Base-by-base conservation (phyloP, 2,797 vertebrate species). In the Halcyon smyrnensis region DNA sequence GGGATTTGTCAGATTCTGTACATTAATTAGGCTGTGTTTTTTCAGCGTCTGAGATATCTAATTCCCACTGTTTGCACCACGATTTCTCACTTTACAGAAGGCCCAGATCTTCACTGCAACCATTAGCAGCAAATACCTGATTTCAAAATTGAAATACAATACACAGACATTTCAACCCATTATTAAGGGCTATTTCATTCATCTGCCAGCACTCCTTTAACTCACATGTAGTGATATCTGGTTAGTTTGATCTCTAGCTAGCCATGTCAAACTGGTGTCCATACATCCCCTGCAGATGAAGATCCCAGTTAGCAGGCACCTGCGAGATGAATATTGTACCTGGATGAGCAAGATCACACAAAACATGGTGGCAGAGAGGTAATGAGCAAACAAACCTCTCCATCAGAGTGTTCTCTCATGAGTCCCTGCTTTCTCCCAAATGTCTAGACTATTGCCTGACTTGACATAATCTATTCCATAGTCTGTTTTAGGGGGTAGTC, bases 401-500 rank as follows among this genome's bases (percentile, higher is more conserved):
- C 0, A 0, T 10, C 63, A 65, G n/a, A 6, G 4, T 65, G 8
- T 77, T 73, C 34, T 54, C 13, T 78, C 24, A 4, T 12, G 39
- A 86, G 41, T 28, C 46, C 4, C 0, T 82, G 67, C 59, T 90
- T 86, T 88, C 83, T 93, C 80, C 34, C 45, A 65, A 14, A 73
- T 0, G 4, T 79, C 83, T 89, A 92, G 77, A 59, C 80, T 50
- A 36, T 56, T 89, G 50, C 78, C 63, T 90, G 53, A 68, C 34
- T 82, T 82, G 65, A 87, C 28, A 56, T 86, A 89, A 95, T 94
- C 50, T 86, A 17, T 95, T 94, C 65, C 23, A 48, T 48, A 48
- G 12, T 12, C 73, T 51, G 2, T 70, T 41, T 91, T 94, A 59
- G 0, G 0, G 79, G 53, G 45, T 70, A 63, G 67, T 39, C 51